These are phyloP conservation scores for Pseudopodoces humilis DNA, from an alignment of 2,113 vertebrate genomes.

Conservation along the genomic window DNA sequence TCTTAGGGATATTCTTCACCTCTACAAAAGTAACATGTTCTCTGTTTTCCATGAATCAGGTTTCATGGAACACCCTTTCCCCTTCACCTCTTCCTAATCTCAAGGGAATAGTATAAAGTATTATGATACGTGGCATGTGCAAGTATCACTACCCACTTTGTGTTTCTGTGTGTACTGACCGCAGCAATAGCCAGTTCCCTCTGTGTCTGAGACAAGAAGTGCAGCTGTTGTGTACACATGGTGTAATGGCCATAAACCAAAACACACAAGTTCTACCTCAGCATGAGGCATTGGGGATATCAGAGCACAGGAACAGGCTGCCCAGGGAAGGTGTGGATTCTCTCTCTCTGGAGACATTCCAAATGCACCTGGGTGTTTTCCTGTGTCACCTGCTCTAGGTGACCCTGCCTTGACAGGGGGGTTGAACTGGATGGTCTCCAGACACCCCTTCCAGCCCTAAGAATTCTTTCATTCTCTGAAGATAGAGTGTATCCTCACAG, in stretches of 20 bases:
- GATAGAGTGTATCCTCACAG: neutral
- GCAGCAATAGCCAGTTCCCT: neutral
- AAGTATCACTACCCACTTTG: neutral
- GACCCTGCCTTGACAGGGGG: neutral
- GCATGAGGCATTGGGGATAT: fast-evolving
- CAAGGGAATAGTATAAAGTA: neutral
- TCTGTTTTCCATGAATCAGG: neutral
- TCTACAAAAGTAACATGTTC: neutral
- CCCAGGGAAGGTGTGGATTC: neutral
- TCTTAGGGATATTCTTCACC: neutral
- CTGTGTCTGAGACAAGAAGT: neutral
- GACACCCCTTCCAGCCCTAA: neutral
- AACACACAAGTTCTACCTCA: neutral
- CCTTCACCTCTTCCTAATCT: neutral
- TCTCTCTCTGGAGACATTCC: neutral
- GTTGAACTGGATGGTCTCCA: neutral
- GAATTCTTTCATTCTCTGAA: neutral
- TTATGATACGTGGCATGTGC: fast-evolving
- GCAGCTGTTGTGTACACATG: fast-evolving
- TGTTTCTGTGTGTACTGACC: neutral
- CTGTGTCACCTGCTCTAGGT: neutral
- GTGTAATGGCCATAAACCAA: neutral
- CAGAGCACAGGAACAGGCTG: neutral
- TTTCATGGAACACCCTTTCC: neutral
- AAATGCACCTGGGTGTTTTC: neutral